Base-by-base conservation (phyloP, 2,113 vertebrate genomes). In the Burhinus oedicnemus region DNA sequence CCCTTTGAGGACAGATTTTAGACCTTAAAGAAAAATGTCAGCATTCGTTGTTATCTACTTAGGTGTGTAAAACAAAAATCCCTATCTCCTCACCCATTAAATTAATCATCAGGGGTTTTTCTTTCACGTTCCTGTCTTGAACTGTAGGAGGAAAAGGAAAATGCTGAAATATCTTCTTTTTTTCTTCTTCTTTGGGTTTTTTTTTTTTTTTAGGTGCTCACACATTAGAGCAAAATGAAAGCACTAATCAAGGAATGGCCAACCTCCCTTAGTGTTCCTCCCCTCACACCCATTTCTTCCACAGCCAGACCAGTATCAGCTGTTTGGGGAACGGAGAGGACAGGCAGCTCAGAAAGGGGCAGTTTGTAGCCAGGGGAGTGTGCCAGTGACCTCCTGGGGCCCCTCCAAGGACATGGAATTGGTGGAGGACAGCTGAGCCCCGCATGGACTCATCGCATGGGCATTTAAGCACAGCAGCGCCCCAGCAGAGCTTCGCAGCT, bases 381-480 rank as follows among this genome's bases (percentile, higher is more conserved):
- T 47, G 21, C 6, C 57, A 62, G 14, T n/a, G 68, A 12, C 42
- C 38, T 69, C n/a, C 69, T 70, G 38, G 14, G 12, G 10, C 6
- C 12, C 4, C 4, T 52, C 8, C 47, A 85, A 36, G 66, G 57
- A 40, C 0, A 0, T 22, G 69, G 38, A 13, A 52, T 47, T 32
- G 15, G 6, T 34, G n/a, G 13, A 68, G 19, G 30, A 58, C 22
- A 78, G 42, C 65, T 60, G 65, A 68, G 38, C 12, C 19, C 60
- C 34, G 3, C 0, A 0, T 10, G 23, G 23, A 23, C 23, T 76
- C 11, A 9, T 19, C 3, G 3, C 0, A 0, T 13, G 49, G 60
- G 21, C 21, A 4, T 49, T 74, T 16, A 81, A 47, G 13, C 44
- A 66, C 0, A 0, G 18, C 34, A 77, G 36, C 1, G 2, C 5